A percentile compares a stretch with the other conserved stretches of the same genome.
Conservation (phyloP, 2,888 invertebrate genomes). For the Caenorhabditis sulstoni region DNA sequence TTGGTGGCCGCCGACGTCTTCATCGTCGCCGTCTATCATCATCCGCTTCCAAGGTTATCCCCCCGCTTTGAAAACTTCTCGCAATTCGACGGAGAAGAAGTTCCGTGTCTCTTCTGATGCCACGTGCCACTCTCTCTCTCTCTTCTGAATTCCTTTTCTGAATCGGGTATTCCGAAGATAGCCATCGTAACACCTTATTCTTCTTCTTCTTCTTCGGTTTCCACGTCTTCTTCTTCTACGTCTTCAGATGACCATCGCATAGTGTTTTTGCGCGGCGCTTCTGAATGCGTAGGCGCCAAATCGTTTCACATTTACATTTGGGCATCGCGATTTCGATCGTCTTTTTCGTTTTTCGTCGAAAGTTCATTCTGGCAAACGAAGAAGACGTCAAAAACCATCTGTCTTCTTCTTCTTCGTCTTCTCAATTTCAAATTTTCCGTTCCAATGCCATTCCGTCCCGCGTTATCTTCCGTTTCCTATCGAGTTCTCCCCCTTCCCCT, state of each 20-base stretch:
- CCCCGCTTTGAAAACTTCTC: too few species aligned
- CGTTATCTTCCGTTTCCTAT: conserved; percentile 41
- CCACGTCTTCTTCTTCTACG: not conserved
- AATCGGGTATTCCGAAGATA: too few species aligned
- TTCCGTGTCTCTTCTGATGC: too few species aligned
- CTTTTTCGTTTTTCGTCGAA: not conserved
- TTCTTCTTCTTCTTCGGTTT: not conserved
- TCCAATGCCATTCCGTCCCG: conserved; percentile 33
- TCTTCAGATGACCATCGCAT: not conserved
- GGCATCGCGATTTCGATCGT: not conserved
- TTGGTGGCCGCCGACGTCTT: too few species aligned
- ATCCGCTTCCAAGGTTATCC: too few species aligned
- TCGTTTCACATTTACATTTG: conserved; percentile 10
- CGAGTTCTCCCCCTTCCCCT: conserved; percentile 18
- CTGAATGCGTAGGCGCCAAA: too few species aligned
- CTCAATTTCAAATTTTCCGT: conserved; percentile 29
- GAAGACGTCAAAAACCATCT: conserved; percentile 38
- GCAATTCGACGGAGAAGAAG: too few species aligned
- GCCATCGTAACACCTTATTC: not conserved
- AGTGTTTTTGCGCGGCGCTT: too few species aligned
- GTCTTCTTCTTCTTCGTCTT: conserved; percentile 2
- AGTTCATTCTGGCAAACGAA: conserved; percentile 22
- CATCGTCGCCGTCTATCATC: too few species aligned
- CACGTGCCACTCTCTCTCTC: too few species aligned
- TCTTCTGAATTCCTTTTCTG: too few species aligned